phyloP scores from a whole-genome alignment of 2,888 invertebrate genomes.

The Branchipolynoe longqiensis region DNA sequence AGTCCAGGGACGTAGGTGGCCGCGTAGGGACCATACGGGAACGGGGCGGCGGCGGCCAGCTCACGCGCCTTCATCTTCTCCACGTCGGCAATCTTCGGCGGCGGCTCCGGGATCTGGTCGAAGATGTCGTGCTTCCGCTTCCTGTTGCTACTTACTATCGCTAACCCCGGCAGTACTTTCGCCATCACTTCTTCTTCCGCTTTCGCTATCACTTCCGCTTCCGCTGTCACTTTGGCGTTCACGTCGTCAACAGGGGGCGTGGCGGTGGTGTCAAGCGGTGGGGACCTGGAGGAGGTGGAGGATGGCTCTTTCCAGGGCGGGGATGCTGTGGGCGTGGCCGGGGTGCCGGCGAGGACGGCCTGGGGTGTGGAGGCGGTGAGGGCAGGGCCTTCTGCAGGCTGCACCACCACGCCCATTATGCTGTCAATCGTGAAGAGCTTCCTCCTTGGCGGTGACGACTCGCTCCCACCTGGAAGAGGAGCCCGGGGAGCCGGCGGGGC shows the following conservation, averaged over 20 bases:
- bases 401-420: conserved; percentile 70
- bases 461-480: too few relatives aligned
- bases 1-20: conserved; percentile 42
- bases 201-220: neutral
- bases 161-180: neutral
- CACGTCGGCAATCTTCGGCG: conserved; percentile 78
- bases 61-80: conserved; percentile 60
- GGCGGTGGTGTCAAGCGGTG: neutral
- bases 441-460: conserved; percentile 60
- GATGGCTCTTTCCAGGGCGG: neutral
- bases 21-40: conserved; percentile 45
- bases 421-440: conserved; percentile 76
- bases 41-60: conserved; percentile 43
- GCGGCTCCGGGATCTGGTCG: conserved; percentile 79
- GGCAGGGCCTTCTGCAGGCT: neutral
- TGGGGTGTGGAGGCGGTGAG: neutral
- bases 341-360: neutral
- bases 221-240: neutral
- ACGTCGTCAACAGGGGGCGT: too few relatives aligned
- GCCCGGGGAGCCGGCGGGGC: too few relatives aligned
- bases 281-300: neutral
- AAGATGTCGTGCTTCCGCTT: conserved; percentile 74
- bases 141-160: too few relatives aligned
- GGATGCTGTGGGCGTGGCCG: neutral
- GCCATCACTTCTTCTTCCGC: neutral